Conservation (phyloP, 2,113 vertebrate genomes). For the Progne subis region DNA sequence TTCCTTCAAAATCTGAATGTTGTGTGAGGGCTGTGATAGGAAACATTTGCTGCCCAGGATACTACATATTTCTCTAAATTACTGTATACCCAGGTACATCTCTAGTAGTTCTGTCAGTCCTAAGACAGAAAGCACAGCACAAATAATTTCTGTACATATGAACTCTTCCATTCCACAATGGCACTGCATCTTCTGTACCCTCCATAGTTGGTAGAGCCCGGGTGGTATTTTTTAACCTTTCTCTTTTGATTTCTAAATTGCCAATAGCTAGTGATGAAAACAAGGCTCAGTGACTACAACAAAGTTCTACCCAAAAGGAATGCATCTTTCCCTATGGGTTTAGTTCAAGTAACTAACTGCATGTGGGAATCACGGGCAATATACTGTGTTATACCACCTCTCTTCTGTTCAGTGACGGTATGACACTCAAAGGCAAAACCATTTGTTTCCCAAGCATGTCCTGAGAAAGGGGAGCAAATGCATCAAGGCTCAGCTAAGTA, state of each 20-base stretch:
- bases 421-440: not conserved
- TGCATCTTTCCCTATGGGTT: not conserved
- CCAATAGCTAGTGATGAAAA: not conserved
- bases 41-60: not conserved
- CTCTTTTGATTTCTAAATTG: not conserved
- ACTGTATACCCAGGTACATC: not conserved
- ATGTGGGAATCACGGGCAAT: not conserved
- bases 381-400: not conserved
- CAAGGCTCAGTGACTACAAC: not conserved
- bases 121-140: fast-evolving
- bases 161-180: not conserved
- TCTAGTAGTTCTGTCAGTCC: not conserved
- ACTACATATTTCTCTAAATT: not conserved
- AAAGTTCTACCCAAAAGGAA: not conserved
- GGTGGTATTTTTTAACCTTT: not conserved
- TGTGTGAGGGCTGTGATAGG: not conserved
- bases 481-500: fast-evolving
- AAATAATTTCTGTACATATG: not conserved
- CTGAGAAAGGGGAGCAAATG: not conserved
- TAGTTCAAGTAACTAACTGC: not conserved
- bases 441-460: not conserved
- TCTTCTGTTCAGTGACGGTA: not conserved
- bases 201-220: not conserved
- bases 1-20: not conserved
- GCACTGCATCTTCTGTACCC: fast-evolving